Conservation (phyloP, 2,888 invertebrate genomes). For the Drosophila quinaria region DNA sequence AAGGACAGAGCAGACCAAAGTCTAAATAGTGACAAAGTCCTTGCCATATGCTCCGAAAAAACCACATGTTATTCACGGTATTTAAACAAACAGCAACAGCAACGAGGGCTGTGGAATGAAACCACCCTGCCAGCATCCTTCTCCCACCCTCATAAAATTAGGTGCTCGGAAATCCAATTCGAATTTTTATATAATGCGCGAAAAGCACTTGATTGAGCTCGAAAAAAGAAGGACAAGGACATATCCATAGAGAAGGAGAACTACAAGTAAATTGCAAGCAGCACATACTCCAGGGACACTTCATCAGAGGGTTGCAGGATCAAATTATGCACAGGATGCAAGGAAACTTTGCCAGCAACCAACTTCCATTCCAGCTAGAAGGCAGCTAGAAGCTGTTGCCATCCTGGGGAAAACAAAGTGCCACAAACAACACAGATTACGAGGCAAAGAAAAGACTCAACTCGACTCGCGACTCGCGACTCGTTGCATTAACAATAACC, state of each 20-base stretch:
- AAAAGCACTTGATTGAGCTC: constrained; percentile 79
- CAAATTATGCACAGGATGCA: constrained; percentile 18
- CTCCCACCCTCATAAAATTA: constrained; percentile 70
- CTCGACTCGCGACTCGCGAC: neutral
- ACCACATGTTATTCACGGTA: constrained; percentile 86
- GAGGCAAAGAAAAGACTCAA: constrained; percentile 45
- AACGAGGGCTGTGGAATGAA: constrained; percentile 18
- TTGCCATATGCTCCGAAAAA: constrained; percentile 85
- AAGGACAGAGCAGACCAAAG: constrained; percentile 39
- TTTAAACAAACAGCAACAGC: constrained; percentile 83
- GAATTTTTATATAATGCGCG: constrained; percentile 84
- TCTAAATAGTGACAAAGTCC: constrained; percentile 84
- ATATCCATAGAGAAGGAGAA: neutral
- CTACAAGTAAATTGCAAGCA: constrained; percentile 11
- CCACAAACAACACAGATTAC: constrained; percentile 59
- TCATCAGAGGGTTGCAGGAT: constrained; percentile 53
- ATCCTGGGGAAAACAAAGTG: constrained; percentile 30
- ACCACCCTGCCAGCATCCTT: constrained; percentile 57
- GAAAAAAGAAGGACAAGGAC: constrained; percentile 14
- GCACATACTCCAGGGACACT: constrained; percentile 63
- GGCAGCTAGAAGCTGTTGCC: constrained; percentile 74
- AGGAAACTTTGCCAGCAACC: constrained; percentile 45
- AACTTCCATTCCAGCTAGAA: constrained; percentile 24
- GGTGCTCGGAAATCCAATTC: constrained; percentile 82
- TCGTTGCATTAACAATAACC: constrained; percentile 58